Evolutionary conservation across 2,797 vertebrate species (phyloP), one percentile per base, ranked within the genome.

Genomic region (Schizopygopsis pylzovi): DNA sequence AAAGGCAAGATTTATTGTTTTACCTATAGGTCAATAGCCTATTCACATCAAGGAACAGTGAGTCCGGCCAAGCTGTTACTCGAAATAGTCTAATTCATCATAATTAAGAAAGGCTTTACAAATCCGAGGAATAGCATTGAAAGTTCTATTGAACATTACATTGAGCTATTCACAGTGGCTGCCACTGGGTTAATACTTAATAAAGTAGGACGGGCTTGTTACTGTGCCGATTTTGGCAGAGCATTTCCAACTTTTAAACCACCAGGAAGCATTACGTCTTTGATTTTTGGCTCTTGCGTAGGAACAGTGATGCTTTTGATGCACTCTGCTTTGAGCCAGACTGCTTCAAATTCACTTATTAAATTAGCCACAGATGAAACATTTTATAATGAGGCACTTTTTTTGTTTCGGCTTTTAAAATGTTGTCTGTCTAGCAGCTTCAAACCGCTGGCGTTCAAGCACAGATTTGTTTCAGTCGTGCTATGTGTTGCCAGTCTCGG

Each of bases 61-160:
- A 89, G 70, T 88, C 73, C 80, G 68, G 78, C 70, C 73, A 71
- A 87, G 81, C 80, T 81, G 61, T 83, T 76, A 72, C 86, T 87
- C 63, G 81, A 86, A 91, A 90, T 87, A 61, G 82, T 85, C 78
- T 87, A 87, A 91, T 91, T 90, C 89, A 90, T 91, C 90, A 90
- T 90, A 88, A 91, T 91, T 91, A 89, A 83, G 82, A 67, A 56
- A 25, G 73, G 73, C 88, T 90, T 89, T 90, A 88, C 72, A 87
- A 89, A 90, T 81, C 54, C 39, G 79, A 89, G 75, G 82, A 88
- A 86, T 83, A 85, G 61, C 81, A 54, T 87, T 84, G 61, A 86
- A 85, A 83, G 86, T 84, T 87, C 10, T 81, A 91, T 87, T 75
- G 86, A 88, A 87, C 87, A 73, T 81, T 72, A 77, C 52, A 88